These are phyloP conservation scores for Morone chrysops DNA, from an alignment of 2,113 vertebrate species.

Conservation along the genomic window DNA sequence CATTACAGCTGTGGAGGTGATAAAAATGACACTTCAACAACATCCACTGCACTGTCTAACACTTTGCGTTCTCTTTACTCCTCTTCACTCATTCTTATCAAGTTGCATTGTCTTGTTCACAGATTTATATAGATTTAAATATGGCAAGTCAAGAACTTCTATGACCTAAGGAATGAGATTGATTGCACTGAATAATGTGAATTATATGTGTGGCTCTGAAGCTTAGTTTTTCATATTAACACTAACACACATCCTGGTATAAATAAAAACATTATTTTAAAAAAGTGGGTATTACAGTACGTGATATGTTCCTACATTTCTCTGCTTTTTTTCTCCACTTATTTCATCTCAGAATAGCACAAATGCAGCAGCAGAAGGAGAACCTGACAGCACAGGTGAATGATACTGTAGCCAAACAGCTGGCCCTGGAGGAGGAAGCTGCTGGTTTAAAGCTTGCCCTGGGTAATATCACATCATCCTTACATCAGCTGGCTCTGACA, in stretches of 20 bases:
- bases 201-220: background rate
- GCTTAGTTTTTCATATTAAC: background rate
- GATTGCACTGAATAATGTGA: background rate
- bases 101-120: background rate
- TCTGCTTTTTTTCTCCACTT: background rate
- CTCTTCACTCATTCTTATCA: constrained; percentile 4
- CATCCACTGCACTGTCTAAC: background rate
- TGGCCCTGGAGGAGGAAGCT: constrained; percentile 53
- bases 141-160: too few relatives aligned
- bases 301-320: background rate
- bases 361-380: constrained; percentile 80
- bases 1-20: constrained; percentile 30
- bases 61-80: constrained; percentile 15
- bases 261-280: background rate
- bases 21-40: constrained; percentile 30
- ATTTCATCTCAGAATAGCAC: constrained; percentile 67
- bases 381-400: constrained; percentile 78
- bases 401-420: constrained; percentile 65
- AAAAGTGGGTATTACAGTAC: background rate
- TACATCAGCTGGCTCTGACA: constrained; percentile 65
- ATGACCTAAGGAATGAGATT: background rate
- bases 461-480: constrained; percentile 65
- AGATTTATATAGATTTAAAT: constrained; percentile 20
- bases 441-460: constrained; percentile 62
- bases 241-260: background rate